These are phyloP conservation scores for Sarcophaga peregrina DNA, from an alignment of 1,140 invertebrate species.

Conservation along the genomic window DNA sequence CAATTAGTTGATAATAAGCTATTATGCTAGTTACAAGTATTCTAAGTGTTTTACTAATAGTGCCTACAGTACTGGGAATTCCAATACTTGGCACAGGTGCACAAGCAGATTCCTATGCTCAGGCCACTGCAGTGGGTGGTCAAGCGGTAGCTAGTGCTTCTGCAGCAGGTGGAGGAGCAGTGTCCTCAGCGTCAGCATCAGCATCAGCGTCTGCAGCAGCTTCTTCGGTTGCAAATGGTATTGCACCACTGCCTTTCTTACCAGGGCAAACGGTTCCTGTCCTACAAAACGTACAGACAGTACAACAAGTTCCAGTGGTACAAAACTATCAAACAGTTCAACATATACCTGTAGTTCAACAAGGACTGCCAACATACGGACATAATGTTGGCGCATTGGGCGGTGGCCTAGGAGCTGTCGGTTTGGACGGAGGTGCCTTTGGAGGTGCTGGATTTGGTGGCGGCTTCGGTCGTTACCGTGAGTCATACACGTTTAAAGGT, in stretches of 20 bases:
- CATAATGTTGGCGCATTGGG: constrained; percentile 47
- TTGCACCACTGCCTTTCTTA: not conserved
- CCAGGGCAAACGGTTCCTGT: constrained; percentile 48
- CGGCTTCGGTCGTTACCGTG: constrained; percentile 59
- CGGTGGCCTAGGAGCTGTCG: constrained; percentile 47
- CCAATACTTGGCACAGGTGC: not conserved
- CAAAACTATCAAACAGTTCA: constrained; percentile 48
- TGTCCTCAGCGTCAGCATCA: not conserved
- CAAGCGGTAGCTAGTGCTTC: constrained; percentile 8
- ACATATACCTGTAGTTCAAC: constrained; percentile 46
- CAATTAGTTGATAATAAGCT: constrained; percentile 4
- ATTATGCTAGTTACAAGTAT: constrained; percentile 7
- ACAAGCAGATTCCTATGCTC: not conserved
- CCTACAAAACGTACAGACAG: constrained; percentile 50
- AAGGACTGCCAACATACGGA: constrained; percentile 43
- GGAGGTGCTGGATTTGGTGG: constrained; percentile 53
- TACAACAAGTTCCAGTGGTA: constrained; percentile 53
- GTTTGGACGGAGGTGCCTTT: constrained; percentile 47
- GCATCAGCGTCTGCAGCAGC: not conserved
- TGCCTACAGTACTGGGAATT: not conserved
- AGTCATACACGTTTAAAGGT: constrained; percentile 52
- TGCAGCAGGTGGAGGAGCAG: constrained; percentile 4
- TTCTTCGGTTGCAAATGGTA: not conserved
- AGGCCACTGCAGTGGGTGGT: not conserved
- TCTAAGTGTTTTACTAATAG: not conserved